These are phyloP conservation scores for Montifringilla adamsi DNA, from an alignment of 2,113 vertebrate species.

Conservation along the genomic window DNA sequence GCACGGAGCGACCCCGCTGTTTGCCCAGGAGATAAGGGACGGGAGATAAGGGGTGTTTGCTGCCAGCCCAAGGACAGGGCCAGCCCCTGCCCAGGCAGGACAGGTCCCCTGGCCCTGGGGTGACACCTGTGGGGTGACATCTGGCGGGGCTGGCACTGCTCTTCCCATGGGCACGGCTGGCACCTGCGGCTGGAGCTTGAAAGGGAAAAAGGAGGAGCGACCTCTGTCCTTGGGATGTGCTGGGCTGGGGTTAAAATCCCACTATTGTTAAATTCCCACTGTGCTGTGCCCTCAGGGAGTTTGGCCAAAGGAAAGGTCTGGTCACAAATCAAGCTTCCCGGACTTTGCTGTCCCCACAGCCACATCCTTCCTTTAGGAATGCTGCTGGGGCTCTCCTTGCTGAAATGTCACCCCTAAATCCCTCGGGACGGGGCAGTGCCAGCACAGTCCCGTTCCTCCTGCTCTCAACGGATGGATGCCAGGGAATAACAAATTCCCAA, in stretches of 20 bases:
- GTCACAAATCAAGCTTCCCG: rapidly evolving
- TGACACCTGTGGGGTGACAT: not conserved
- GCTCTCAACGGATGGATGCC: not conserved
- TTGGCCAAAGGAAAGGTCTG: not conserved
- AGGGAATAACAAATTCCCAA: not conserved
- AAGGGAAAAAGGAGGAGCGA: rapidly evolving
- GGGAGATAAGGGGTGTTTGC: not conserved
- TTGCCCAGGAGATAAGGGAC: not conserved
- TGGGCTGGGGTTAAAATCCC: not conserved
- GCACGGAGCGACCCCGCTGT: not conserved
- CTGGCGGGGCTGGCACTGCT: not conserved
- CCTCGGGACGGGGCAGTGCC: not conserved
- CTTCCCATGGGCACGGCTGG: not conserved
- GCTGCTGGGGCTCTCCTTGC: rapidly evolving
- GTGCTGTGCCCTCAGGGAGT: not conserved
- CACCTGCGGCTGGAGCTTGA: not conserved
- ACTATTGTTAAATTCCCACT: rapidly evolving
- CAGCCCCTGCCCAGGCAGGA: not conserved
- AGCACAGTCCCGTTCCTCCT: not conserved
- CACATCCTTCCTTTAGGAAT: not conserved
- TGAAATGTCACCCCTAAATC: rapidly evolving
- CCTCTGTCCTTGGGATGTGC: not conserved
- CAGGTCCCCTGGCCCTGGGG: not conserved
- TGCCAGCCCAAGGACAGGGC: not conserved
- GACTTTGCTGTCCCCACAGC: not conserved